Evolutionary conservation across 1,140 invertebrate genomes (phyloP).

Genomic region (Drosophila melanica): DNA sequence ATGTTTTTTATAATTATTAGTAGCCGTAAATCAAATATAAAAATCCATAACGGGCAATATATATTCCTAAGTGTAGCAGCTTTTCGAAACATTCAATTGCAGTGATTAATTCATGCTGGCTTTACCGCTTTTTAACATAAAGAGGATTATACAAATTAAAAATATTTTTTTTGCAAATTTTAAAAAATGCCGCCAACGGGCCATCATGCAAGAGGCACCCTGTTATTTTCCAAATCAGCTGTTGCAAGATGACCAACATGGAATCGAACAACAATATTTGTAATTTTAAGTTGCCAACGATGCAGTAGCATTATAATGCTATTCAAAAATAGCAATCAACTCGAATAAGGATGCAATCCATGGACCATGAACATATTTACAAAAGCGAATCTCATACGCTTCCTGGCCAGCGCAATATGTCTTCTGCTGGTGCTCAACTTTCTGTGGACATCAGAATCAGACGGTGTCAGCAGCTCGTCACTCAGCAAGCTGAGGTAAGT

Average conservation of each 20-base stretch:
- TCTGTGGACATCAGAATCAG: constrained; percentile 59
- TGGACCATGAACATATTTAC: constrained; percentile 70
- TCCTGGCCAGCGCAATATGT: constrained; percentile 62
- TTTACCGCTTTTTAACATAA: too few relatives aligned
- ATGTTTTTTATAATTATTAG: constrained; percentile 71
- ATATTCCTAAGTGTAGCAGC: background rate
- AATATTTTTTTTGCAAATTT: background rate
- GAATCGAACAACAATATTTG: constrained; percentile 44
- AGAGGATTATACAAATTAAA: too few relatives aligned
- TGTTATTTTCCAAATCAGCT: constrained; percentile 43
- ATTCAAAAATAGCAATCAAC: constrained; percentile 27
- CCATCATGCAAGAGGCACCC: constrained; percentile 17
- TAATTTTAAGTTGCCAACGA: constrained; percentile 17
- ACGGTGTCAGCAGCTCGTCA: constrained; percentile 53
- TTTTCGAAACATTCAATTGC: background rate
- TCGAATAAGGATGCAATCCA: constrained; percentile 59
- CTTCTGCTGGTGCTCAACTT: constrained; percentile 73
- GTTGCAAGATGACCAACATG: constrained; percentile 15
- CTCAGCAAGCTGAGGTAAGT: constrained; percentile 73
- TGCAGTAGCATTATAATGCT: constrained; percentile 45
- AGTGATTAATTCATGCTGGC: too few relatives aligned
- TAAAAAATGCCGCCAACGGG: constrained; percentile 9
- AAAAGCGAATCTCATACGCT: constrained; percentile 72
- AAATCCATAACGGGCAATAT: constrained; percentile 7
- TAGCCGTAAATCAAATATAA: constrained; percentile 24